phyloP scores from a whole-genome alignment of 2,113 vertebrate species.

The Mormyrus lacerda region DNA sequence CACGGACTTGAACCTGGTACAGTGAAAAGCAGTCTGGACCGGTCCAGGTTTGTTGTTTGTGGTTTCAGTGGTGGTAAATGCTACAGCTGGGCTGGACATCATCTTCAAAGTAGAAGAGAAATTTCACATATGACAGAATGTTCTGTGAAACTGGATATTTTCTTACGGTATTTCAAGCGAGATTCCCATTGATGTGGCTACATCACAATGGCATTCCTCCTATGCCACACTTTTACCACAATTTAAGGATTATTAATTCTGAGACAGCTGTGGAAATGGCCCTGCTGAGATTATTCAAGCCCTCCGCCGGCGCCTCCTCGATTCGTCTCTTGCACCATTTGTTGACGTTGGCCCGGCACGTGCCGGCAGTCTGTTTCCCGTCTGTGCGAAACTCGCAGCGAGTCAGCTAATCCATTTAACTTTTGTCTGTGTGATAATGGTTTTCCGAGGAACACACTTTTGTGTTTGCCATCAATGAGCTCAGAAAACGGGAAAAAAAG shows the following conservation, averaged over 20 bases:
- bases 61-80: neutral
- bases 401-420: neutral
- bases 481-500: neutral
- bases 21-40: neutral
- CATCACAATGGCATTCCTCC: neutral
- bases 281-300: neutral
- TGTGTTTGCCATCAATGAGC: neutral
- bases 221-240: neutral
- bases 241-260: neutral
- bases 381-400: neutral
- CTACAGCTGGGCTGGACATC: neutral
- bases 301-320: neutral
- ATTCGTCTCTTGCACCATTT: neutral
- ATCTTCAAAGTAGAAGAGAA: neutral
- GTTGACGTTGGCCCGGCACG: neutral
- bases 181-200: neutral
- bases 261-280: neutral
- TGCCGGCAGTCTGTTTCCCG: neutral
- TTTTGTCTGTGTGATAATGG: neutral
- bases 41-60: neutral
- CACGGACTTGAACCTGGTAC: neutral
- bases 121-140: neutral
- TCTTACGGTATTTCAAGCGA: neutral
- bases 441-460: neutral
- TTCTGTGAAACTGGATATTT: neutral